phyloP scores from a whole-genome alignment of 2,797 vertebrate genomes.

The Pteropus rufus region DNA sequence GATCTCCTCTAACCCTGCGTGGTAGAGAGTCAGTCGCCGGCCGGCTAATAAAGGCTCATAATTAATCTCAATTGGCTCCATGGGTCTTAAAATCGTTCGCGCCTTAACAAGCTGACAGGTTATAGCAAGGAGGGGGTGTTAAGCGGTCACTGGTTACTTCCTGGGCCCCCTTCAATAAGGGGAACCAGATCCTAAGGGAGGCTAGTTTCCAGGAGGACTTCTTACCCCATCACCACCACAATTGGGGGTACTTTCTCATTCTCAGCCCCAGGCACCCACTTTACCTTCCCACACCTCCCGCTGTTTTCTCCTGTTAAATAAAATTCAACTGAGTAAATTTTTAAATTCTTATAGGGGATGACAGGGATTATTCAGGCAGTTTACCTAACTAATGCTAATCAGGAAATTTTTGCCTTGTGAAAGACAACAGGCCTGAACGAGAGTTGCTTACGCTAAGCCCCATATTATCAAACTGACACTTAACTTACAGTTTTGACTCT shows the following conservation, averaged over 20 bases:
- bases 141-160: not conserved
- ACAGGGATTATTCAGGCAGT: not conserved
- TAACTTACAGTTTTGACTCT: not conserved
- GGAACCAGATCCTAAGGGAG: not conserved
- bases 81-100: no score
- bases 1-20: no score
- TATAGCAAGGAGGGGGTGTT: not conserved
- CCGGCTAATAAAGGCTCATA: no score
- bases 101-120: not conserved
- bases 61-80: no score
- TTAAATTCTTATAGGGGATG: not conserved
- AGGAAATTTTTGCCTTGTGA: not conserved
- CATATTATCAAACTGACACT: not conserved
- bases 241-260: not conserved
- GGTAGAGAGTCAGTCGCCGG: no score
- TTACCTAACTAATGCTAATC: not conserved
- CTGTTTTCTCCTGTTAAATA: not conserved
- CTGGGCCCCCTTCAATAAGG: not conserved
- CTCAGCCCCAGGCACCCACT: not conserved
- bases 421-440: not conserved
- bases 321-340: not conserved
- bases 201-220: not conserved
- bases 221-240: not conserved
- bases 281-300: not conserved
- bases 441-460: not conserved